These are phyloP conservation scores for Lophochroa leadbeateri DNA, from an alignment of 2,113 vertebrate species.

Conservation along the genomic window DNA sequence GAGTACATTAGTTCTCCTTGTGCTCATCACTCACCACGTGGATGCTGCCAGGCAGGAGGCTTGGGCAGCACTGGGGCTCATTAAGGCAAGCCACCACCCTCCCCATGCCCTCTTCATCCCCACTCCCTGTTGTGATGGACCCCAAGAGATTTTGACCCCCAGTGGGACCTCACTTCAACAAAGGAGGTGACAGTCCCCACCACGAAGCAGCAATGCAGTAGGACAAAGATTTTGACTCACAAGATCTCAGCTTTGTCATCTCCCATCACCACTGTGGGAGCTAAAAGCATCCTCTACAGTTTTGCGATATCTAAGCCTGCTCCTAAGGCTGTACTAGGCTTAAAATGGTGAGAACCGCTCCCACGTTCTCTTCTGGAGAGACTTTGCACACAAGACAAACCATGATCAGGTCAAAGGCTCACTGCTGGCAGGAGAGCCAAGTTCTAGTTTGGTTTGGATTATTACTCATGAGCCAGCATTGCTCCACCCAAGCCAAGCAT, in stretches of 20 bases:
- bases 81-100: background rate
- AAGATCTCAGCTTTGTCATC: background rate
- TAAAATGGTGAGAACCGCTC: background rate
- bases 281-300: background rate
- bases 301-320: background rate
- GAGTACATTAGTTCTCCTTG: fast-evolving
- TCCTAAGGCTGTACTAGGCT: background rate
- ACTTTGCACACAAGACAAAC: background rate
- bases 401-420: background rate
- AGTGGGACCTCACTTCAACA: background rate
- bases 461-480: background rate
- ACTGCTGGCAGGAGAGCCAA: background rate
- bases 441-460: background rate
- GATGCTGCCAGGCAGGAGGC: background rate
- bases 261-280: background rate
- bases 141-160: background rate
- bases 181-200: background rate
- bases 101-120: background rate
- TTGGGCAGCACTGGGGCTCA: background rate
- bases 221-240: background rate
- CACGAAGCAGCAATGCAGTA: background rate
- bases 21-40: background rate
- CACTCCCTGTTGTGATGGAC: background rate
- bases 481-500: background rate
- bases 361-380: background rate